A percentile compares a stretch with the other conserved stretches of the same genome.
Evolutionary conservation across 2,888 invertebrate genomes (phyloP).

Genomic region (Cephus sareptanus): DNA sequence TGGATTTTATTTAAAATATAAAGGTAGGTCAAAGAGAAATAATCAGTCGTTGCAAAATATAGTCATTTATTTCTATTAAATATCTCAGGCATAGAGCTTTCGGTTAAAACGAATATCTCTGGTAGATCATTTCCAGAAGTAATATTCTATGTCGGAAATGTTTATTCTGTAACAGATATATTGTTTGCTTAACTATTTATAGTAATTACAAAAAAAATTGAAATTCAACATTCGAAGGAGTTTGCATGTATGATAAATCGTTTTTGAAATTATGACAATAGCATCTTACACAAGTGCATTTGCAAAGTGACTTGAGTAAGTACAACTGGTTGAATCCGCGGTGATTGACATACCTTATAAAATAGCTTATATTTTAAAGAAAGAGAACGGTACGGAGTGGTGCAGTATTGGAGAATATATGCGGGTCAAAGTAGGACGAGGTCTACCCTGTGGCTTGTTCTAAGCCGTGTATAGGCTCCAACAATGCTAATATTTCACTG

Average conservation of each 20-base stretch:
- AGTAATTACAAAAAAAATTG: not conserved
- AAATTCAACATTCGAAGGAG: not conserved
- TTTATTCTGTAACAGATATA: not conserved
- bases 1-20: not conserved
- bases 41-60: not conserved
- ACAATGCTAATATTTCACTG: not conserved
- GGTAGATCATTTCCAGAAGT: not conserved
- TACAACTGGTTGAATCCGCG: not conserved
- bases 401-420: not conserved
- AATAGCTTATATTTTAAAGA: not conserved
- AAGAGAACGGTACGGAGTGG: not conserved
- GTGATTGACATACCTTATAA: not conserved
- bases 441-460: not conserved
- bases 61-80: constrained; percentile 6
- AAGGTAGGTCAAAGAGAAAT: constrained; percentile 5
- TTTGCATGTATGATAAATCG: too few relatives aligned
- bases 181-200: not conserved
- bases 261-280: not conserved
- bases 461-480: not conserved
- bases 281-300: not conserved
- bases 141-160: not conserved
- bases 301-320: not conserved
- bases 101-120: not conserved
- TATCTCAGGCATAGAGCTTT: not conserved
- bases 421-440: not conserved